A percentile compares a stretch with the other conserved stretches of the same genome.
phyloP scores from a whole-genome alignment of 2,888 invertebrate species.

The Sepiola atlantica region DNA sequence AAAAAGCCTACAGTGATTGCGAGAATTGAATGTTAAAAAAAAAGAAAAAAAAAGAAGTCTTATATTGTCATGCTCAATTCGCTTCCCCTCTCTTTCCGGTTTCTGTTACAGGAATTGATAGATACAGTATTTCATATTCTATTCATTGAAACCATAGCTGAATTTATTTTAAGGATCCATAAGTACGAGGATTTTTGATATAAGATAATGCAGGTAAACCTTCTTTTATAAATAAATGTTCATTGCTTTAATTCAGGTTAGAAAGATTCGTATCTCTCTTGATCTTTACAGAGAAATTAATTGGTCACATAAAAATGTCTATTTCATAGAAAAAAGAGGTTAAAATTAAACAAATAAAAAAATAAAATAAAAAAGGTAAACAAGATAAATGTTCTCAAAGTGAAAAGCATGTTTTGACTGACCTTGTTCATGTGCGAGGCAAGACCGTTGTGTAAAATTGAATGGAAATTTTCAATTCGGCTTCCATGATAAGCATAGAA shows the following conservation, averaged over 20 bases:
- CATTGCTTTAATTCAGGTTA: not conserved
- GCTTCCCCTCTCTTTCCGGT: too few relatives aligned
- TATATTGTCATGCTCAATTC: too few relatives aligned
- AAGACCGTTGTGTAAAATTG: constrained; percentile 85
- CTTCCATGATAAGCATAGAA: constrained; percentile 88
- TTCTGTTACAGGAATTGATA: too few relatives aligned
- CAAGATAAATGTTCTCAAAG: not conserved
- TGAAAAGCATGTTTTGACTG: constrained; percentile 49
- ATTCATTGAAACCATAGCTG: too few relatives aligned
- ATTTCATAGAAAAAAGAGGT: not conserved
- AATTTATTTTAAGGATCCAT: too few relatives aligned
- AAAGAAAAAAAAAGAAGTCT: too few relatives aligned
- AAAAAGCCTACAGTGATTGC: too few relatives aligned
- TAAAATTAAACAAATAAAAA: not conserved
- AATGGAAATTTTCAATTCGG: constrained; percentile 86
- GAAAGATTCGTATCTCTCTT: not conserved
- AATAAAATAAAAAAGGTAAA: not conserved
- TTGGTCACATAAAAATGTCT: not conserved
- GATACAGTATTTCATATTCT: too few relatives aligned
- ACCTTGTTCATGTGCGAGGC: constrained; percentile 84
- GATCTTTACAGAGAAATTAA: not conserved
- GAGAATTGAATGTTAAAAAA: too few relatives aligned
- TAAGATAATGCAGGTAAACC: not conserved
- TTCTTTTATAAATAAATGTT: not conserved
- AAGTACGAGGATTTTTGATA: not conserved